Evolutionary conservation across 1,140 invertebrate genomes (phyloP).

Genomic region (Ganaspis sp.): DNA sequence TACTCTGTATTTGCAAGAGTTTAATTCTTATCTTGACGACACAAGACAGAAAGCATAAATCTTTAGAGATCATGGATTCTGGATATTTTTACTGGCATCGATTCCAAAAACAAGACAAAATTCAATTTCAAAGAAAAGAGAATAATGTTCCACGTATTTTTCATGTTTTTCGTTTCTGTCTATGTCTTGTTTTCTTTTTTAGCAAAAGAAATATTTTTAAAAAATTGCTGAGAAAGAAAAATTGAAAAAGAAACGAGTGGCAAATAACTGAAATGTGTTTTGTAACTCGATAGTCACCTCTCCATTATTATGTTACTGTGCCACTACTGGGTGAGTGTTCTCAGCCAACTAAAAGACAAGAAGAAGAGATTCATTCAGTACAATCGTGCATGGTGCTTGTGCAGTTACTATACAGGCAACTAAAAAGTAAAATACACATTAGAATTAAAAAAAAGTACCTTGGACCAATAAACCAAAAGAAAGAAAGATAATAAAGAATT

Average conservation of each 20-base stretch:
- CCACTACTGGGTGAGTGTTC: constrained; percentile 16
- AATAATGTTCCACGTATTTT: not conserved
- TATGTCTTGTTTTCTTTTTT: not conserved
- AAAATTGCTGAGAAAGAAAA: not conserved
- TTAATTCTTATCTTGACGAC: constrained; percentile 12
- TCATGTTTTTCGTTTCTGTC: too few species aligned
- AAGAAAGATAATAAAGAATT: too few species aligned
- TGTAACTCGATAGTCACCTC: constrained; percentile 28
- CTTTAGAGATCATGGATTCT: not conserved
- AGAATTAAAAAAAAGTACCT: not conserved
- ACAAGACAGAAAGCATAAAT: constrained; percentile 25
- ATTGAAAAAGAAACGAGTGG: not conserved
- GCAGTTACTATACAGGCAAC: not conserved
- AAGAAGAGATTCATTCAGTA: constrained; percentile 7
- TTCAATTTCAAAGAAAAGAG: not conserved
- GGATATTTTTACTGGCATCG: constrained; percentile 6
- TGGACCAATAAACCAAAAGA: too few species aligned
- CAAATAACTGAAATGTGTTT: not conserved
- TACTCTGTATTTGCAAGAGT: constrained; percentile 13
- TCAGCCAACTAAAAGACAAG: constrained; percentile 28
- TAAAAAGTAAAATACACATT: not conserved
- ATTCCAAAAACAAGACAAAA: not conserved
- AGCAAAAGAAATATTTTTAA: not conserved
- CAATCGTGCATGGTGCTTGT: constrained; percentile 17
- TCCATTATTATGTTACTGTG: constrained; percentile 12